Evolutionary conservation across 64 coral and sea anemone species (phyloP).

Genomic region (Acropora tenuis): DNA sequence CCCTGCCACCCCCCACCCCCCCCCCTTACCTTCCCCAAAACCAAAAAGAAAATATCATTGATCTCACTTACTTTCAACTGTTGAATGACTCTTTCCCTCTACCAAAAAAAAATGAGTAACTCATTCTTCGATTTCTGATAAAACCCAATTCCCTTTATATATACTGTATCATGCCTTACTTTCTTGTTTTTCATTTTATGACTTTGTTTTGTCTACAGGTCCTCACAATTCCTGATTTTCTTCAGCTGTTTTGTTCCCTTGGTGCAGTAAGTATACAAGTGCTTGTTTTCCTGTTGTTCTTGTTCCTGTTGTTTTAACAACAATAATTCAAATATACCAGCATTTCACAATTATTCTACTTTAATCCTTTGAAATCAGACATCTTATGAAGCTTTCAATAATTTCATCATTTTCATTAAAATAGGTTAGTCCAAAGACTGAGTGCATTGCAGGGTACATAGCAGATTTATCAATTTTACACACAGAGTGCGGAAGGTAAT

Average conservation of each 20-base stretch:
- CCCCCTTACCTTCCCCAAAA: no score
- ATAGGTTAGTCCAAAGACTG: constrained; percentile 77
- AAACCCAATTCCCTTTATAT: no score
- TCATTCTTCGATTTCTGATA: no score
- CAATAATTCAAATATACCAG: no score
- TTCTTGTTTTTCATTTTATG: not conserved
- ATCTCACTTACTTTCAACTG: no score
- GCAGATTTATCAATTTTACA: constrained; percentile 93
- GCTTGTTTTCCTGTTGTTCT: not conserved
- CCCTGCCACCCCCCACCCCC: no score
- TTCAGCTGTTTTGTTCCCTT: constrained; percentile 72
- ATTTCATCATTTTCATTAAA: constrained; percentile 27
- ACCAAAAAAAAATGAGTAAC: no score
- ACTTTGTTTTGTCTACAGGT: constrained; percentile 38
- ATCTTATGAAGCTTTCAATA: not conserved
- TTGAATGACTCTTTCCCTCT: no score
- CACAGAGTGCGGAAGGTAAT: constrained; percentile 94
- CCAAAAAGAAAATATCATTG: no score
- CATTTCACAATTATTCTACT: no score
- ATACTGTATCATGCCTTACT: not conserved
- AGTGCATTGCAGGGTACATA: constrained; percentile 85
- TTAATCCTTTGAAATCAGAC: no score
- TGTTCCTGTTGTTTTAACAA: no score
- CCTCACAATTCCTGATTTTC: constrained; percentile 83
- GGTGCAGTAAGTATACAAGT: constrained; percentile 72